These are phyloP conservation scores for Urocitellus parryii DNA, from an alignment of 2,113 vertebrate genomes.

Conservation along the genomic window DNA sequence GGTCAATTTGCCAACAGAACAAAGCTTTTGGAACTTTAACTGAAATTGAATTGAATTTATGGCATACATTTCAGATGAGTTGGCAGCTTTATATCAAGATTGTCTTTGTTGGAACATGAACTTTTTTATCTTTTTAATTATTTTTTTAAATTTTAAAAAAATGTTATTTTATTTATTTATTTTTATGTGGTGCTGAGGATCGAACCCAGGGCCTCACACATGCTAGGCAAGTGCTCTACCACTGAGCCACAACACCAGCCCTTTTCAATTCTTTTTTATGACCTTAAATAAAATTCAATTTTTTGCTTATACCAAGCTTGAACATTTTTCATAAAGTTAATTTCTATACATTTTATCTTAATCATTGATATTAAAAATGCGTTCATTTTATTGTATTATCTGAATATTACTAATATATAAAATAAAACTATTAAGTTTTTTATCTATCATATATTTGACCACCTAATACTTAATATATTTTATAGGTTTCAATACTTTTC, in stretches of 20 bases:
- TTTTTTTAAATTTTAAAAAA: neutral
- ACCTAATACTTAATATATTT: conserved; percentile 7
- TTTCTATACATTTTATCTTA: conserved; percentile 28
- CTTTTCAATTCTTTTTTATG: neutral
- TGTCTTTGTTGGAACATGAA: neutral
- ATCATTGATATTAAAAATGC: neutral
- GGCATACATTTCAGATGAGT: conserved; percentile 8
- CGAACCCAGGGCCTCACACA: too few relatives aligned
- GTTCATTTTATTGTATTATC: neutral
- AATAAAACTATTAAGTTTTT: conserved; percentile 3
- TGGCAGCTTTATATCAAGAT: conserved; percentile 29
- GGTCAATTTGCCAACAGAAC: conserved; percentile 10
- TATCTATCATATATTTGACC: neutral
- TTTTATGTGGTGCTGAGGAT: too few relatives aligned
- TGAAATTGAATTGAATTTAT: conserved; percentile 1
- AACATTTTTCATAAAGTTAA: conserved; percentile 30
- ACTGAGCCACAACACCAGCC: too few relatives aligned
- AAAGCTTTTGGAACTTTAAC: conserved; percentile 18
- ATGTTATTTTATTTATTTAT: too few relatives aligned
- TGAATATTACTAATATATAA: conserved; percentile 23
- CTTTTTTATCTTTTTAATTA: conserved; percentile 28
- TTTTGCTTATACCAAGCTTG: conserved; percentile 17
- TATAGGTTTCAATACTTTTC: conserved; percentile 7
- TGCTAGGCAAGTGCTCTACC: too few relatives aligned
- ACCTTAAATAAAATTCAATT: neutral